Conservation (phyloP, 2,888 invertebrate species). For the Drosophila siamana region DNA sequence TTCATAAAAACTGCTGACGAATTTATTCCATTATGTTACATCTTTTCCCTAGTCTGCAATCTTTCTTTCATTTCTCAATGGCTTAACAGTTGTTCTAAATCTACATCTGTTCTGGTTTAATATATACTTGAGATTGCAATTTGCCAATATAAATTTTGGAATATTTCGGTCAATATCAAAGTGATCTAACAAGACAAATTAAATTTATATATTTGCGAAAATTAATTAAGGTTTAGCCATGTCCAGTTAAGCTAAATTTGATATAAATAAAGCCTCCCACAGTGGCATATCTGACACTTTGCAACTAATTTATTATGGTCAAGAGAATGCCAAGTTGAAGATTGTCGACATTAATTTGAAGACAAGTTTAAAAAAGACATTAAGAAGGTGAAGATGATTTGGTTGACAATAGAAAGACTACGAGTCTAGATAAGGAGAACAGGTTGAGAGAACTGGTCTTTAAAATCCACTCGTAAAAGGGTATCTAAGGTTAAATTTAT, state of each 20-base stretch:
- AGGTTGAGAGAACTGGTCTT: conserved; percentile 23
- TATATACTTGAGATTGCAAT: conserved; percentile 1
- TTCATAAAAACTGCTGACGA: neutral
- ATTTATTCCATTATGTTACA: neutral
- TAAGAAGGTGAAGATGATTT: conserved; percentile 9
- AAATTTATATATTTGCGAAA: conserved; percentile 7
- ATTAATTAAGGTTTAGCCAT: conserved; percentile 16
- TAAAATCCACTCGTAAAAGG: conserved; percentile 4
- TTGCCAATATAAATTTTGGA: conserved; percentile 11
- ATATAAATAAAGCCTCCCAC: conserved; percentile 30
- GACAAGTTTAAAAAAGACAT: conserved; percentile 37
- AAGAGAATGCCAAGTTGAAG: conserved; percentile 17
- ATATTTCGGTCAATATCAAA: conserved; percentile 25
- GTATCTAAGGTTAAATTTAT: conserved; percentile 17
- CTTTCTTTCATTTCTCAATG: neutral
- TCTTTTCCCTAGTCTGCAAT: neutral
- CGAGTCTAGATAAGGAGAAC: conserved; percentile 5
- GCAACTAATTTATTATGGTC: conserved; percentile 30
- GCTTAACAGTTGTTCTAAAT: neutral
- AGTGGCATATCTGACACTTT: conserved; percentile 36
- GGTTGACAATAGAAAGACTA: conserved; percentile 6
- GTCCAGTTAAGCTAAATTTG: conserved; percentile 6
- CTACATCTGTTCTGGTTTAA: neutral
- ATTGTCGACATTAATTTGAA: conserved; percentile 18
- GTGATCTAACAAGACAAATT: conserved; percentile 17